Conservation (phyloP, 2,888 invertebrate species). For the Agonopterix subpropinquella region DNA sequence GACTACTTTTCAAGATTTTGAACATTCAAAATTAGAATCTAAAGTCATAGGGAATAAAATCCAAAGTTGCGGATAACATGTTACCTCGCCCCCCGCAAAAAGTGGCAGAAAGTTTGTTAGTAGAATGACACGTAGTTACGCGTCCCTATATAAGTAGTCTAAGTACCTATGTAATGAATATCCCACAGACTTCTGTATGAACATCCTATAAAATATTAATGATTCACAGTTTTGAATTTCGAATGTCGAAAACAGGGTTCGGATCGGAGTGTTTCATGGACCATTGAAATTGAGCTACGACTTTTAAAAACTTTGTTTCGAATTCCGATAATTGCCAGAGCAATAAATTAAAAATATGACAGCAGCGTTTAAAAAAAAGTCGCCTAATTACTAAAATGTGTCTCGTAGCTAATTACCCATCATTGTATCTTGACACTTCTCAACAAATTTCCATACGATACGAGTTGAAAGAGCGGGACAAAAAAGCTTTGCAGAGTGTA, state of each 20-base stretch:
- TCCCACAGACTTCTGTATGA: too few relatives aligned
- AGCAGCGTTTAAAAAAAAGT: slow-evolving; percentile 12
- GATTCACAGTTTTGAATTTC: background rate
- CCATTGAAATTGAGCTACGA: slow-evolving; percentile 4
- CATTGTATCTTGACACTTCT: slow-evolving; percentile 49
- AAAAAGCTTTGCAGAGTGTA: background rate
- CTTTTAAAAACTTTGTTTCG: slow-evolving; percentile 9
- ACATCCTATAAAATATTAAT: too few relatives aligned
- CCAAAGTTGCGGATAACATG: too few relatives aligned
- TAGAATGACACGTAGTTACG: too few relatives aligned
- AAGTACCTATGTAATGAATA: too few relatives aligned
- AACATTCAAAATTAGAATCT: too few relatives aligned
- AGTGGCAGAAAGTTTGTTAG: too few relatives aligned
- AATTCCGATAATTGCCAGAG: slow-evolving; percentile 22
- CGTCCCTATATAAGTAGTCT: too few relatives aligned
- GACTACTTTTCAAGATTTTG: too few relatives aligned
- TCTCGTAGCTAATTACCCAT: slow-evolving; percentile 50
- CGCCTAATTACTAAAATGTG: slow-evolving; percentile 49
- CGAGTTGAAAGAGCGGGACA: slow-evolving; percentile 9
- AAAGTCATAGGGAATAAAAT: too few relatives aligned
- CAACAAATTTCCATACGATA: slow-evolving; percentile 29
- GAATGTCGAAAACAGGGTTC: background rate
- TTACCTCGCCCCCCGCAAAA: too few relatives aligned
- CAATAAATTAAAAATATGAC: slow-evolving; percentile 43
- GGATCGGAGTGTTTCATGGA: slow-evolving; percentile 9